Percentiles rank a stretch among this genome's conserved stretches.
phyloP scores from a whole-genome alignment of 2,113 vertebrate species.

The Triplophysa dalaica region DNA sequence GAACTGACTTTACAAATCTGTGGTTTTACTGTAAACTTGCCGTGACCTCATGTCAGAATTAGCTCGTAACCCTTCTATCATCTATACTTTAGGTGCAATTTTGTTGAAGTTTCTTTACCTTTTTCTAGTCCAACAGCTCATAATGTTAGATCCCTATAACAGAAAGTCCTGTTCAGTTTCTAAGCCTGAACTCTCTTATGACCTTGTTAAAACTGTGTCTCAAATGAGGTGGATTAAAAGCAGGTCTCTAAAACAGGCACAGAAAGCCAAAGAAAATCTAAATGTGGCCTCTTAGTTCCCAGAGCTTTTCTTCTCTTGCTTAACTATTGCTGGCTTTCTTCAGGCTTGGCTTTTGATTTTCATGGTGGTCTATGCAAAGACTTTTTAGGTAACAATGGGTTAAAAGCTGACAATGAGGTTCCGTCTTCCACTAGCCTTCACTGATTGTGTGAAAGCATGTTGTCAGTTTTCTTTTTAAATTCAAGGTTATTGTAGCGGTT shows the following conservation, averaged over 20 bases:
- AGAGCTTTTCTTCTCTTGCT: conserved; percentile 9
- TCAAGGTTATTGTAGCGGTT: neutral
- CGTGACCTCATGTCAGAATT: neutral
- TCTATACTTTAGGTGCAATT: neutral
- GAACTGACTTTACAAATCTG: no score
- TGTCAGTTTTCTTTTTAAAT: neutral
- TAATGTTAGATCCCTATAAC: conserved; percentile 21
- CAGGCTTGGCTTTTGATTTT: conserved; percentile 47
- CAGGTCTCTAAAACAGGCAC: conserved; percentile 7
- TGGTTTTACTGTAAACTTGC: neutral
- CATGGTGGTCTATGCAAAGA: conserved; percentile 41
- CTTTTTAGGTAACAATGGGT: conserved; percentile 12
- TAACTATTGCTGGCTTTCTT: conserved; percentile 11
- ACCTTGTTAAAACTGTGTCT: conserved; percentile 19
- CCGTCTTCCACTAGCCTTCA: neutral
- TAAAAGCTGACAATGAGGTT: conserved; percentile 10
- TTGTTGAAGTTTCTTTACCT: neutral
- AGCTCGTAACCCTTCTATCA: neutral
- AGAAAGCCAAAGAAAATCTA: conserved; percentile 34
- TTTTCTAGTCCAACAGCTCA: conserved; percentile 25
- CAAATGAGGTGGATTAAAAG: conserved; percentile 21
- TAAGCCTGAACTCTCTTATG: conserved; percentile 23
- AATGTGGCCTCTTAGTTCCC: conserved; percentile 11
- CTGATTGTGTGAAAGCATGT: neutral
- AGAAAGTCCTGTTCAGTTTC: conserved; percentile 16